A percentile compares a stretch with the other conserved stretches of the same genome.
phyloP scores from a whole-genome alignment of 2,797 vertebrate species.

The Sardinella longiceps region DNA sequence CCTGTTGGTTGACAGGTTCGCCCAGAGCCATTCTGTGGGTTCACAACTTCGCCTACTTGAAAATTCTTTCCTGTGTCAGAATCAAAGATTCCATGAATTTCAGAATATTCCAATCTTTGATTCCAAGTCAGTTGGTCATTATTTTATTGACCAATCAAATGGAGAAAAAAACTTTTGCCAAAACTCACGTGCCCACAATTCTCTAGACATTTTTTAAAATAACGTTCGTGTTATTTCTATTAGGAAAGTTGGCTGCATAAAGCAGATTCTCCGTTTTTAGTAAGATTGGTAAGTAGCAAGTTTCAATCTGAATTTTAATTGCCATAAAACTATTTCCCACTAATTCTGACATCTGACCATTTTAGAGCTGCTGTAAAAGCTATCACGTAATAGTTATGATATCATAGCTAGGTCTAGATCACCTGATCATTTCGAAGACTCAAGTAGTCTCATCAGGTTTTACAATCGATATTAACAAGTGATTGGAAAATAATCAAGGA shows the following conservation, averaged over 20 bases:
- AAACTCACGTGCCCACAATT: constrained; percentile 19
- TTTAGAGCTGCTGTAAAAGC: neutral
- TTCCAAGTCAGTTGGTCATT: constrained; percentile 13
- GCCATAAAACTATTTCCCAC: neutral
- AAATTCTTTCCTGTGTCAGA: neutral
- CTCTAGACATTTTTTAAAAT: constrained; percentile 37
- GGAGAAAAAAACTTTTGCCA: too few species aligned
- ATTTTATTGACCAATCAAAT: constrained; percentile 29
- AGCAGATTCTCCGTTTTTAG: neutral
- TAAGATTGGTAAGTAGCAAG: neutral
- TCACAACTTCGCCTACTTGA: too few species aligned
- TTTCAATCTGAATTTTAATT: neutral
- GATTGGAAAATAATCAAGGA: neutral
- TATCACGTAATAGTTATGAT: neutral
- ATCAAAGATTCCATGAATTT: too few species aligned
- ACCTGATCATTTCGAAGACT: neutral
- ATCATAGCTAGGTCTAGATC: too few species aligned
- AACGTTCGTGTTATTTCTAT: neutral
- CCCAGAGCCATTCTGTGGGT: too few species aligned
- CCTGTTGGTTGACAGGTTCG: too few species aligned
- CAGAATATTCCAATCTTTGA: too few species aligned
- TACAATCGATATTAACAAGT: neutral
- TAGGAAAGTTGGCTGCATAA: neutral
- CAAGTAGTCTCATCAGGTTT: neutral
- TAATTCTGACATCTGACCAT: neutral